Evolutionary conservation across 2,888 invertebrate species (phyloP), one percentile per base, ranked within the genome.

Genomic region (Dynastes tityus): DNA sequence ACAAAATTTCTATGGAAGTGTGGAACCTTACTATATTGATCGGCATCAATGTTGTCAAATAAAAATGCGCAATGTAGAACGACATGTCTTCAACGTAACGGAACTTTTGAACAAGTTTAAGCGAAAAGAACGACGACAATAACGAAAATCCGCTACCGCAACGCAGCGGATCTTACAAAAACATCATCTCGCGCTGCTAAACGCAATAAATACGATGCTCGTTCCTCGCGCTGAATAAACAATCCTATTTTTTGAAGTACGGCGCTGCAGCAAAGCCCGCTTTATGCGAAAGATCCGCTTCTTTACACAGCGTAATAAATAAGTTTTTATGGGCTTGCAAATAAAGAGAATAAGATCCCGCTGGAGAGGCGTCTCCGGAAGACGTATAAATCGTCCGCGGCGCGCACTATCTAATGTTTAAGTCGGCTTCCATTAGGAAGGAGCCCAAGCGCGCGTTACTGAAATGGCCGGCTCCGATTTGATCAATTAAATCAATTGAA

Each of bases 301-400:
- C 76, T 40, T 67, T 67, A 65, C 67, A 67, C 76, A 22, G 37
- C 68, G 58, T 68, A 68, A 76, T 76, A 76, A 76, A 76, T 76
- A 76, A 76, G 76, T 76, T 76, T 76, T 76, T 76, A 76, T 68
- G 32, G 76, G 76, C 58, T 73, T 73, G 58, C 73, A 73, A 73
- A 73, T 73, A 73, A 73, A 73, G 73, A 73, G 73, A 73, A 73
- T 73, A 73, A 73, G 73, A 73, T 22, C 32, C 73, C 40, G 73
- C 40, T 73, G 73, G 73, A 73, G 73, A 61, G 73, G 61, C 73
- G 73, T 73, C 73, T 73, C 73, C 4, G 37, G 22, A 73, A 73
- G 73, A 73, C 73, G 58, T 27, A 73, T 73, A 73, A 73, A 73
- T 73, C 58, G 73, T 61, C 45, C 61, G 61, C 27, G 58, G 58